A percentile compares a stretch with the other conserved stretches of the same genome.
Evolutionary conservation across 2,888 invertebrate species (phyloP).

Genomic region (Drepana falcataria): DNA sequence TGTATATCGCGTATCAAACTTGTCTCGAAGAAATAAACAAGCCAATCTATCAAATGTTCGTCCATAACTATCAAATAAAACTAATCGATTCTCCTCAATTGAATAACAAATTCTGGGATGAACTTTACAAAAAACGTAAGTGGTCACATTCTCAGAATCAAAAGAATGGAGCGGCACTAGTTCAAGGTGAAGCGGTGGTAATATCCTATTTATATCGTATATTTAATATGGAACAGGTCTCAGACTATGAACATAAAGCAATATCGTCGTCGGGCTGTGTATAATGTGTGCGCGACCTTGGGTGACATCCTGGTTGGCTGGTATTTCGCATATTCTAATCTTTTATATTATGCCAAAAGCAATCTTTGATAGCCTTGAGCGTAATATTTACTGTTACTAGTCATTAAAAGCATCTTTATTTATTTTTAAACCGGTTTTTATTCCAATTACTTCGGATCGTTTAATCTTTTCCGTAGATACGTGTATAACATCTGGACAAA

Average conservation of each 20-base stretch:
- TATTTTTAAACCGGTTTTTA: neutral
- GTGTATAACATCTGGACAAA: no score
- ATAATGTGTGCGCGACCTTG: conserved; percentile 46
- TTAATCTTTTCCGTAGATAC: neutral
- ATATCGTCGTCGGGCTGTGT: conserved; percentile 19
- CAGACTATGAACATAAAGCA: conserved; percentile 8
- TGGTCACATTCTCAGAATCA: conserved; percentile 5
- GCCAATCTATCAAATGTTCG: neutral
- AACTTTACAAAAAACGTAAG: neutral
- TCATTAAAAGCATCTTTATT: conserved; percentile 3
- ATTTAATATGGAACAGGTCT: conserved; percentile 10
- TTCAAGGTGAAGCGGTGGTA: conserved; percentile 38
- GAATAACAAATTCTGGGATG: neutral
- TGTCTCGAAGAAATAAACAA: neutral
- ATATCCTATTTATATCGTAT: conserved; percentile 16
- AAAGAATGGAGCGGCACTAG: conserved; percentile 31
- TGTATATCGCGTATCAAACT: neutral
- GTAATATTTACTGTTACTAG: conserved; percentile 27
- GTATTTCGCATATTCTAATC: conserved; percentile 37
- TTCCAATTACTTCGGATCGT: neutral
- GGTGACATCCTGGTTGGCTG: conserved; percentile 55
- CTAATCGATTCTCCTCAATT: neutral
- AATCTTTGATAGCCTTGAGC: conserved; percentile 52
- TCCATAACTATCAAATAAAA: neutral
- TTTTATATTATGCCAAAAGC: conserved; percentile 29